Base-by-base conservation (phyloP, 2,113 vertebrate genomes). In the Corythoichthys haematopterus region DNA sequence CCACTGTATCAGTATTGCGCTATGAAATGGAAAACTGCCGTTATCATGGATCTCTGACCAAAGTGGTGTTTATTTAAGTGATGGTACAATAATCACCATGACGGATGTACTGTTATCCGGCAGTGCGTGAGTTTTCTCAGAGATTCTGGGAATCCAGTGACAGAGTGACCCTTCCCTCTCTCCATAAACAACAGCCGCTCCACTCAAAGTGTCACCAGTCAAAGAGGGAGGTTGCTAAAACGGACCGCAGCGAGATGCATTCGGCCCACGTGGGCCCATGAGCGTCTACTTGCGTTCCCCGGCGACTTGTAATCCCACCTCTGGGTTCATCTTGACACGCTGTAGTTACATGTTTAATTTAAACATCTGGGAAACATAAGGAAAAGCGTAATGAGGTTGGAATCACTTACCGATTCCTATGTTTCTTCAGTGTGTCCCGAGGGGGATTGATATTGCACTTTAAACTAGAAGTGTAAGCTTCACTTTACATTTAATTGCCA, bases 301-400 rank as follows among this genome's bases (percentile, higher is more conserved):
- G 63, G 79, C 76, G 76, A 69, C 68, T 64, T 58, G 46, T 69
- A 79, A 77, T 69, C 74, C 78, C 72, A 85, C 88, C 68, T 51
- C 70, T 64, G 88, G 83, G 85, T 86, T 88, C 79, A 84, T 88
- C 79, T 80, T 78, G 82, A 80, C 68, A 72, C 74, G 77, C 64
- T 75, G 65, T 65, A 66, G 53, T 62, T 75, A 68, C 69, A 48
- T 81, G 84, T 89, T 89, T 88, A 58, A 83, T 71, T 85, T 78
- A 80, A 84, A 91, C 91, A 92, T 91, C 89, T 92, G 91, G 88
- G 68, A 89, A 66, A 69, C 75, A 85, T 88, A 16, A 78, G 75
- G 71, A 56, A 37, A 68, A 62, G 60, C 55, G 69, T 2, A 13
- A 75, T 75, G 76, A 85, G 84, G 84, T 74, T 78, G 82, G 87